These are phyloP conservation scores for Cotesia chilonis DNA, from an alignment of 1,140 invertebrate genomes.

Conservation along the genomic window DNA sequence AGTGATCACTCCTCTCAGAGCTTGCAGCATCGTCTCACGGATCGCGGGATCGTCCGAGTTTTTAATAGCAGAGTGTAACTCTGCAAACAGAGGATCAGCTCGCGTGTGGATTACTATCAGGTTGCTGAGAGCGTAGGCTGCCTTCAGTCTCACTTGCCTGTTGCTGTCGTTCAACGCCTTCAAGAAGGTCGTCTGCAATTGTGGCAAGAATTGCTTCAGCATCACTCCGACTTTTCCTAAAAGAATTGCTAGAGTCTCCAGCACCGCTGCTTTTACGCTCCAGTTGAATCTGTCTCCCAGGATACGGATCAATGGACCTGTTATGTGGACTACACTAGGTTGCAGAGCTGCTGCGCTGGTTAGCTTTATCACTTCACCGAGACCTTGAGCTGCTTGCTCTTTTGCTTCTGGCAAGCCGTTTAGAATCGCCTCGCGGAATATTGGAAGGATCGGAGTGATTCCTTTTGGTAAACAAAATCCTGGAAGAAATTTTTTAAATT, in stretches of 20 bases:
- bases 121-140: conserved; percentile 86
- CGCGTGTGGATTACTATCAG: conserved; percentile 90
- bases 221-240: conserved; percentile 91
- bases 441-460: conserved; percentile 90
- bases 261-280: conserved; percentile 93
- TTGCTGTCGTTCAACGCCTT: conserved; percentile 92
- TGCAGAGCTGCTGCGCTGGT: conserved; percentile 88
- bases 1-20: conserved; percentile 82
- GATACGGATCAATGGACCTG: conserved; percentile 96
- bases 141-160: conserved; percentile 86
- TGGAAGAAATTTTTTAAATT: conserved; percentile 72
- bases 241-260: conserved; percentile 91
- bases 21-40: conserved; percentile 78
- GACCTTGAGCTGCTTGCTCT: conserved; percentile 91
- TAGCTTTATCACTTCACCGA: conserved; percentile 90
- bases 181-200: conserved; percentile 97
- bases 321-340: conserved; percentile 95
- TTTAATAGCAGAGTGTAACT: conserved; percentile 88
- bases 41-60: conserved; percentile 83
- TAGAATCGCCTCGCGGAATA: conserved; percentile 95
- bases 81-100: conserved; percentile 88
- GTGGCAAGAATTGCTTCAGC: conserved; percentile 97
- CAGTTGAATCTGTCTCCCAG: conserved; percentile 94
- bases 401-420: conserved; percentile 95
- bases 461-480: conserved; percentile 97